Evolutionary conservation across 64 coral and sea anemone species (phyloP), one percentile per base, ranked within the genome.

Genomic region (Actinia equina): DNA sequence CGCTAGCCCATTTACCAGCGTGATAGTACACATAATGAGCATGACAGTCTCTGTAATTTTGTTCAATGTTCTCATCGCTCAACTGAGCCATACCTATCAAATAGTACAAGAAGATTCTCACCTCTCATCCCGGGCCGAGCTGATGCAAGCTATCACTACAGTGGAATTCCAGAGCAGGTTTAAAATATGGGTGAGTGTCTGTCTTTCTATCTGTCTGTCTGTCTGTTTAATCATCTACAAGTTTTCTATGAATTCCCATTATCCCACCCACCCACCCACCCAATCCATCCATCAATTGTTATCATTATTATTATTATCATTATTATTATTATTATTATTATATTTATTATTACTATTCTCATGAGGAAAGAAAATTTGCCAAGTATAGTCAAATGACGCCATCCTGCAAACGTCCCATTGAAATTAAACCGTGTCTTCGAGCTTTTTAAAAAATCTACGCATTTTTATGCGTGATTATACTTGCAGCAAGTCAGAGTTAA

Each of bases 1-100:
- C 30, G 1, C 30, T 37, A 81, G 78, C 15, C 42, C 43, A 17
- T 85, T 85, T 18, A 57, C 83, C 55, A 85, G 3, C 23, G 10
- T 85, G 6, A 17, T 85, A 6, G 83, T 85, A 5, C 25, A 42
- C 26, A 22, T 85, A 17, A 23, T 85, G 17, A 85, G 83, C 41
- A 5, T 85, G 83, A 60, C 53, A 3, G 55, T 85, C 17, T 27
- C 52, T 11, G 54, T 85, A 4, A 53, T 85, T 8, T 63, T 85
- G 59, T 63, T 85, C 83, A 85, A 85, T 43, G 83, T 85, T 26
- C 83, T 85, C 30, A 85, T 85, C 30, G 83, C 83, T 52, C 83
- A 85, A 53, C 83, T 85, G 9, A 85, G 83, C n/a, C 83, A 85
- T 30, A 85, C 56, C 6, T 85, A 85, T 25, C 43, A 85, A 63